Evolutionary conservation across 2,888 invertebrate genomes (phyloP).

Genomic region (Disparrhopalites patrizii): DNA sequence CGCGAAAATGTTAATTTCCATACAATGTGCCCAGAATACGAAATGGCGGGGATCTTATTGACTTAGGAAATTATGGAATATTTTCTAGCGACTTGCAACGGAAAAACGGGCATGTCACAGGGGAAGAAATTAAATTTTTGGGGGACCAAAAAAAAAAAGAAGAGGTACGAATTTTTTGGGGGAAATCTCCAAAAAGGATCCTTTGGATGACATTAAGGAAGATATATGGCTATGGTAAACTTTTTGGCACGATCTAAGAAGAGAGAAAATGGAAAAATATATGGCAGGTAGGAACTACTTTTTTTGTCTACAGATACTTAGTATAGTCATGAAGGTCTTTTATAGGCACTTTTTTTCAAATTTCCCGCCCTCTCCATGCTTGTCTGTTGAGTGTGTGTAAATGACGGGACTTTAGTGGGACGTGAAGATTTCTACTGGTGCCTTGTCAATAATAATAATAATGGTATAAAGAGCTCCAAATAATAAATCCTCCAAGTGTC

Average conservation of each 20-base stretch:
- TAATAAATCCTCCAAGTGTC: too few species aligned
- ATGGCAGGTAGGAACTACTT: background rate
- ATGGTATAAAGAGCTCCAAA: too few species aligned
- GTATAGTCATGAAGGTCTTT: background rate
- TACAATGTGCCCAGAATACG: background rate
- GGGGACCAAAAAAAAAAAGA: background rate
- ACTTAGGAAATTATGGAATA: background rate
- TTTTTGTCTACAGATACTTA: too few species aligned
- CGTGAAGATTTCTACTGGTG: too few species aligned
- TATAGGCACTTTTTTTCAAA: too few species aligned
- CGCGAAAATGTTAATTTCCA: constrained; percentile 7
- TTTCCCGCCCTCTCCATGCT: too few species aligned
- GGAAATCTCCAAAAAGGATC: background rate
- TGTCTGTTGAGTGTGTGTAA: too few species aligned
- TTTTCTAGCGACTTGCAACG: background rate
- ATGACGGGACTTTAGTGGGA: too few species aligned
- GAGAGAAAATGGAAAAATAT: background rate
- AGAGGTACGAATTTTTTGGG: background rate
- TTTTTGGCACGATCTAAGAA: too few species aligned
- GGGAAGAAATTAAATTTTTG: background rate
- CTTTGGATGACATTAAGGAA: constrained; percentile 2
- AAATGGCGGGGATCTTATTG: background rate
- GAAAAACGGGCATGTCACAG: background rate
- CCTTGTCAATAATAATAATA: too few species aligned
- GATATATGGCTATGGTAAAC: constrained; percentile 3